Conservation (phyloP, 2,113 vertebrate genomes). For the Oophaga pumilio region DNA sequence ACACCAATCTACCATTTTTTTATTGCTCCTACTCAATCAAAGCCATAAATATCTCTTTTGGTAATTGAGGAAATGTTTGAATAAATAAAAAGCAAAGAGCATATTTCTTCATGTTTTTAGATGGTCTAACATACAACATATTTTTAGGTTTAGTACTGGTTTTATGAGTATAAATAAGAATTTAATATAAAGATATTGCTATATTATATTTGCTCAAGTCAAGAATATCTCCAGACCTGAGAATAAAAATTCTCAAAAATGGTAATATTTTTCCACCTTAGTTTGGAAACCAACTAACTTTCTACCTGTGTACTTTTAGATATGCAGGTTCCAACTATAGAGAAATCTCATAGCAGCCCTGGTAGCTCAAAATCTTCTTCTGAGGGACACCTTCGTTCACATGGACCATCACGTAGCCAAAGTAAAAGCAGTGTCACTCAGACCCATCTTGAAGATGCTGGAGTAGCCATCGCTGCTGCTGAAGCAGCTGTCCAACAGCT, state of each 20-base stretch:
- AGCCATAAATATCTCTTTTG: not conserved
- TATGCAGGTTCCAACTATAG: conserved; percentile 92
- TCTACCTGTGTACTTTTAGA: conserved; percentile 71
- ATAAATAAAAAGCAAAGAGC: too few species aligned
- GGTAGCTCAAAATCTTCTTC: conserved; percentile 98
- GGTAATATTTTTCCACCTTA: not conserved
- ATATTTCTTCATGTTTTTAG: too few species aligned
- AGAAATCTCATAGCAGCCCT: conserved; percentile 98
- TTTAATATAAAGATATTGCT: too few species aligned
- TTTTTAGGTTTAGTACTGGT: too few species aligned
- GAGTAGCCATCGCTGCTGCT: conserved; percentile 94
- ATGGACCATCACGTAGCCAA: conserved; percentile 95
- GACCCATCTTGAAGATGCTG: conserved; percentile 94
- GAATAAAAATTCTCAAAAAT: too few species aligned
- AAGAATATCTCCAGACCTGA: too few species aligned
- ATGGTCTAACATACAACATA: too few species aligned
- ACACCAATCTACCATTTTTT: too few species aligned
- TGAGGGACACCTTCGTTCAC: conserved; percentile 94
- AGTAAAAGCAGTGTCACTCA: conserved; percentile 99
- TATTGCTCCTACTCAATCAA: too few species aligned
- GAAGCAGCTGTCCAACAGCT: conserved; percentile 97
- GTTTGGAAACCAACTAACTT: not conserved
- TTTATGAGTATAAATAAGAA: too few species aligned
- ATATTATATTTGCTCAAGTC: too few species aligned
- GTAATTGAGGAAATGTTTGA: too few species aligned